Evolutionary conservation across 2,797 vertebrate species (phyloP).

Genomic region (Falco rusticolus): DNA sequence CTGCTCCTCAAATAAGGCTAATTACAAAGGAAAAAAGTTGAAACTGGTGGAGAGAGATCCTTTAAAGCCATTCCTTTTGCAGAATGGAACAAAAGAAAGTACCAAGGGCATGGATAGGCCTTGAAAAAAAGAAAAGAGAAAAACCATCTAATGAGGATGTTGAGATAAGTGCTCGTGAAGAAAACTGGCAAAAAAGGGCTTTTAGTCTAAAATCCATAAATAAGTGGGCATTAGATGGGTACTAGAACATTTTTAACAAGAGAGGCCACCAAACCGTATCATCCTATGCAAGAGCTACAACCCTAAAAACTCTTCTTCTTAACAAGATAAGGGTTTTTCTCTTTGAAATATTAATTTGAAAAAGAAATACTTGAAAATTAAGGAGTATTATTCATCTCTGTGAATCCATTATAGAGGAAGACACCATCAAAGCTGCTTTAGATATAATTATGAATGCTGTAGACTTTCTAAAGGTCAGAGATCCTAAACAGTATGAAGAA

Average conservation of each 20-base stretch:
- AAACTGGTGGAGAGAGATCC: slow-evolving; percentile 80
- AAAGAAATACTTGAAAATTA: slow-evolving; percentile 83
- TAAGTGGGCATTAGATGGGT: slow-evolving; percentile 83
- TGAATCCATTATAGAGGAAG: slow-evolving; percentile 75
- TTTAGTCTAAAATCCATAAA: slow-evolving; percentile 86
- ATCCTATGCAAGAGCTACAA: slow-evolving; percentile 74
- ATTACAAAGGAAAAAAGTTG: slow-evolving; percentile 85
- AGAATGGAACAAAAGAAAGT: slow-evolving; percentile 83
- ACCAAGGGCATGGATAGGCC: slow-evolving; percentile 80
- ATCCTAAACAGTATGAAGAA: slow-evolving; percentile 52
- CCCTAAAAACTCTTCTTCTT: slow-evolving; percentile 71
- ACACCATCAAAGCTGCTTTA: slow-evolving; percentile 67
- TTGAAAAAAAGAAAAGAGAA: slow-evolving; percentile 81
- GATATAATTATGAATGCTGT: slow-evolving; percentile 72
- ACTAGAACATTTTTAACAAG: slow-evolving; percentile 83
- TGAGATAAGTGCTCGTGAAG: slow-evolving; percentile 84
- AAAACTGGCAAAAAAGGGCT: slow-evolving; percentile 85
- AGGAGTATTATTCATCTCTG: slow-evolving; percentile 78
- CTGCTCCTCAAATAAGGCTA: slow-evolving; percentile 84
- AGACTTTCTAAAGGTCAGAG: slow-evolving; percentile 65
- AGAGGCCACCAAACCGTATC: slow-evolving; percentile 75
- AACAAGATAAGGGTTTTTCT: slow-evolving; percentile 72
- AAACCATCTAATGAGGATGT: slow-evolving; percentile 87
- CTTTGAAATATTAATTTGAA: slow-evolving; percentile 80
- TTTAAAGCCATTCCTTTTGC: slow-evolving; percentile 85